phyloP scores from a whole-genome alignment of 2,888 invertebrate species.

The Ganaspis brasiliensis region DNA sequence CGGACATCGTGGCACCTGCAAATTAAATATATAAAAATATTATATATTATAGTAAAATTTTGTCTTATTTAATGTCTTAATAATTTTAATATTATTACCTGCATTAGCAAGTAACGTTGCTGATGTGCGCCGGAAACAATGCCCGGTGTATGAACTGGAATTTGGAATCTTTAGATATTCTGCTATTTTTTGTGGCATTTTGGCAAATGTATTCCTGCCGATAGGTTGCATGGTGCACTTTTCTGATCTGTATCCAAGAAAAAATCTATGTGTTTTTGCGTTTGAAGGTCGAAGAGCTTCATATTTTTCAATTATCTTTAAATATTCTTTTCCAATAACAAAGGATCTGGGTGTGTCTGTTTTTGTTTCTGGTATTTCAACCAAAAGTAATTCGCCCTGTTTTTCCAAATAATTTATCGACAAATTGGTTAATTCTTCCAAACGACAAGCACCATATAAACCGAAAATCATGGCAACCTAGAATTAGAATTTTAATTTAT shows the following conservation, averaged over 20 bases:
- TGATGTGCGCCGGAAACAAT: conserved; percentile 28
- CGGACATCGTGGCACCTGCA: neutral
- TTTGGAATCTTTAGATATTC: neutral
- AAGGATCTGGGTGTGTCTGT: neutral
- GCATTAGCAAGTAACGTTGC: conserved; percentile 18
- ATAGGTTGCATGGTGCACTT: conserved; percentile 27
- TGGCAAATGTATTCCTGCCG: conserved; percentile 15
- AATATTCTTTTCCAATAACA: neutral
- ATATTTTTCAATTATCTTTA: neutral
- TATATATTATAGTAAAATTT: no score
- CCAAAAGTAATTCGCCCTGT: no score
- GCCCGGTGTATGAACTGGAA: conserved; percentile 35
- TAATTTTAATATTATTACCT: conserved; percentile 19
- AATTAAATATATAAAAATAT: neutral
- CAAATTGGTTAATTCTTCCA: neutral
- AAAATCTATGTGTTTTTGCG: conserved; percentile 6
- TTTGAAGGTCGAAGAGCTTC: conserved; percentile 13
- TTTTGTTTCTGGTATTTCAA: no score
- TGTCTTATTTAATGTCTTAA: no score
- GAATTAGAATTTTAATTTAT: neutral
- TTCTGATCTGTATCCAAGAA: neutral
- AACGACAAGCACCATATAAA: neutral
- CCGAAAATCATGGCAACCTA: neutral
- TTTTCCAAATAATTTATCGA: no score
- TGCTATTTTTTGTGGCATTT: conserved; percentile 26